These are phyloP conservation scores for Lomographa bimaculata DNA, from an alignment of 2,888 invertebrate genomes.

Conservation along the genomic window DNA sequence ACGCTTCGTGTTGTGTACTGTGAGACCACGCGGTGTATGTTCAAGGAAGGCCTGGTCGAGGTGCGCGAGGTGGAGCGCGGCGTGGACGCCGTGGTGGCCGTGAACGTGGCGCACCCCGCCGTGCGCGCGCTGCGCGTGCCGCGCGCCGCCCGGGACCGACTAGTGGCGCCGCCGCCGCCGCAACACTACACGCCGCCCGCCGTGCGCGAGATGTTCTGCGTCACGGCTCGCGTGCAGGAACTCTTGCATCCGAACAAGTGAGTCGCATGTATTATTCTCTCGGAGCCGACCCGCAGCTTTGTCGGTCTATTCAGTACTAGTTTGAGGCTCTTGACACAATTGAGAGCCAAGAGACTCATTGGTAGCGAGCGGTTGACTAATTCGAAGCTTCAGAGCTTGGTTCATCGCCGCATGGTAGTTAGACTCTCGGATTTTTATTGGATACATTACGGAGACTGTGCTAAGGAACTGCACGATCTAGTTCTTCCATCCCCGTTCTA, in stretches of 20 bases:
- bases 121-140: constrained; percentile 55
- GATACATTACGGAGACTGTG: too few species aligned
- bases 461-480: too few species aligned
- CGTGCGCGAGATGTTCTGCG: constrained; percentile 87
- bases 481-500: too few species aligned
- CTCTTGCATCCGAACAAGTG: constrained; percentile 84
- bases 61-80: constrained; percentile 89
- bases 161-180: constrained; percentile 22
- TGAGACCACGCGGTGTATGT: constrained; percentile 15
- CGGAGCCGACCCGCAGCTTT: too few species aligned
- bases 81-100: constrained; percentile 89
- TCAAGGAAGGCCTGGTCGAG: constrained; percentile 84
- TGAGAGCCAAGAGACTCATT: too few species aligned
- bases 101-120: constrained; percentile 85
- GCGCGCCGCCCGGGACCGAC: constrained; percentile 18
- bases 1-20: too few species aligned
- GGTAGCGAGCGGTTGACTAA: too few species aligned
- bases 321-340: too few species aligned
- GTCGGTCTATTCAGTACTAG: too few species aligned
- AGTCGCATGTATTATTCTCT: not conserved
- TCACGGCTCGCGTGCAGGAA: constrained; percentile 86
- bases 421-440: too few species aligned
- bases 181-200: constrained; percentile 68
- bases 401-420: too few species aligned
- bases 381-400: too few species aligned